Evolutionary conservation across 2,888 invertebrate species (phyloP).

Genomic region (Corythucha ciliata): DNA sequence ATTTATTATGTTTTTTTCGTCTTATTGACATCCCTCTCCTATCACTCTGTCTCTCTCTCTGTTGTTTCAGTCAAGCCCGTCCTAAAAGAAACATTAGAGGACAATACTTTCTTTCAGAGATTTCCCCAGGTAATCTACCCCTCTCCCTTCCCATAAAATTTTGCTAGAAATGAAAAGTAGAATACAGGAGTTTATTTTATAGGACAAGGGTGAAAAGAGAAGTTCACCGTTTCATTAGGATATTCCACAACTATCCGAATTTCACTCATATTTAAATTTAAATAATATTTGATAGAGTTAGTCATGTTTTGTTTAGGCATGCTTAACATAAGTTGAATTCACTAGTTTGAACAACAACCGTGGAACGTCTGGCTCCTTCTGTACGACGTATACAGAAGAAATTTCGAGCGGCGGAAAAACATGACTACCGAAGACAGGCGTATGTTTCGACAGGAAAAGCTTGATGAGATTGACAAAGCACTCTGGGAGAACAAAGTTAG

Average conservation of each 20-base stretch:
- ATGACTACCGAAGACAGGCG: slow-evolving; percentile 19
- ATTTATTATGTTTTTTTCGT: not conserved
- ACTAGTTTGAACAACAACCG: slow-evolving; percentile 16
- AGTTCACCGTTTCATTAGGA: slow-evolving; percentile 1
- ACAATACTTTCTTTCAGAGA: slow-evolving; percentile 51
- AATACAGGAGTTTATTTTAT: too few relatives aligned
- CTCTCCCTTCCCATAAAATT: too few relatives aligned
- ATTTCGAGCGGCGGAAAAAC: slow-evolving; percentile 41
- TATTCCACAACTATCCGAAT: not conserved
- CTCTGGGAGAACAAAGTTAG: slow-evolving; percentile 57
- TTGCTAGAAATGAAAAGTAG: too few relatives aligned
- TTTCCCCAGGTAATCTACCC: slow-evolving; percentile 52
- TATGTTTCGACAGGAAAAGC: slow-evolving; percentile 24
- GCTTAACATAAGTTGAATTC: not conserved
- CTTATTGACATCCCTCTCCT: not conserved
- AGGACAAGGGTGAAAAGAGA: slow-evolving; percentile 26
- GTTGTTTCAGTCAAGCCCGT: slow-evolving; percentile 53
- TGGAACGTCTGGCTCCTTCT: slow-evolving; percentile 55
- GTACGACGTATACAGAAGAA: slow-evolving; percentile 58
- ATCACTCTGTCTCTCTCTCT: not conserved
- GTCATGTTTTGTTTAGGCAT: slow-evolving; percentile 1
- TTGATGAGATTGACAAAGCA: slow-evolving; percentile 50
- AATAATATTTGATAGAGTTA: not conserved
- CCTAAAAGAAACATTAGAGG: slow-evolving; percentile 54
- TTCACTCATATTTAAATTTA: not conserved